Evolutionary conservation across 2,888 invertebrate genomes (phyloP).

Genomic region (Drosophila barbarae): DNA sequence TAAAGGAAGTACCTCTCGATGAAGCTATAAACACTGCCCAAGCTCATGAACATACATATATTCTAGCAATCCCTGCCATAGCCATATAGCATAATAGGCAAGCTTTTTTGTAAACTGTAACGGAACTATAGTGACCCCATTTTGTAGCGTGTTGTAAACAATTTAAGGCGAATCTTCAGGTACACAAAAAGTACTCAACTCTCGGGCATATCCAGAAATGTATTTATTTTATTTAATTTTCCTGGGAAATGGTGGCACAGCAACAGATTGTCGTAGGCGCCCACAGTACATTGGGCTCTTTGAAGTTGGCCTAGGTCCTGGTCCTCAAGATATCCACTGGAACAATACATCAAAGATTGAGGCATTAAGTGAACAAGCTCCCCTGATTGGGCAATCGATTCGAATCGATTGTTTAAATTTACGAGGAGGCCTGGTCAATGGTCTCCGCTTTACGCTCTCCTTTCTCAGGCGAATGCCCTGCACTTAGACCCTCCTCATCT

Average conservation of each 20-base stretch:
- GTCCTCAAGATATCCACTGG: constrained; percentile 11
- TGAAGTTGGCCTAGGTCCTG: constrained; percentile 42
- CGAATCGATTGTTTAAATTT: constrained; percentile 47
- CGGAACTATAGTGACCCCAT: constrained; percentile 26
- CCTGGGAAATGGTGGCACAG: not conserved
- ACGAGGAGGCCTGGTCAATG: constrained; percentile 23
- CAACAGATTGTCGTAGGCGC: constrained; percentile 37
- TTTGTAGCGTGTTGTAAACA: constrained; percentile 29
- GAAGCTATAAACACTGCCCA: not conserved
- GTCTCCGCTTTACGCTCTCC: constrained; percentile 4
- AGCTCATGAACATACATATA: not conserved
- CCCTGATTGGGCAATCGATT: constrained; percentile 51
- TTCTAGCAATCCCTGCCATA: constrained; percentile 8
- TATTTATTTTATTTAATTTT: not conserved
- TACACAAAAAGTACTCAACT: constrained; percentile 10
- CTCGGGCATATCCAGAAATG: not conserved
- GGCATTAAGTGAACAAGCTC: constrained; percentile 25
- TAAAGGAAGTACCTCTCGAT: not conserved
- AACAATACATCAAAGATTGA: constrained; percentile 52
- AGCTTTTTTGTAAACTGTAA: constrained; percentile 14
- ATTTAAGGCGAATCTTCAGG: not conserved
- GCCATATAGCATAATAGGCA: constrained; percentile 6
- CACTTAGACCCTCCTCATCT: constrained; percentile 6
- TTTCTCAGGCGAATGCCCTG: constrained; percentile 6
- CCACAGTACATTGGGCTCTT: constrained; percentile 7